Evolutionary conservation across 2,113 vertebrate species (phyloP).

Genomic region (Channa maculata): DNA sequence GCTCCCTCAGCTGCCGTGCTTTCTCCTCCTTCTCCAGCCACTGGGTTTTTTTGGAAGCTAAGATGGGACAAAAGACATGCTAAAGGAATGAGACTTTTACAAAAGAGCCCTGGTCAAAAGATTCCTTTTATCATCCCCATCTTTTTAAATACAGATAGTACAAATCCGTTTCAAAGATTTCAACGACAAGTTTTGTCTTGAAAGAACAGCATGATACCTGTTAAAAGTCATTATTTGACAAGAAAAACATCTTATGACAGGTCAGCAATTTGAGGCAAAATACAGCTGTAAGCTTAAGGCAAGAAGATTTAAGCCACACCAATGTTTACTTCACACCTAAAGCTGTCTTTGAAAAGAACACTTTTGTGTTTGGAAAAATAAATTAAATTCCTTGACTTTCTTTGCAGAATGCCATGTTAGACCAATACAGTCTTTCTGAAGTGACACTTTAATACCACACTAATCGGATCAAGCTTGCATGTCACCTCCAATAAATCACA

Average conservation of each 20-base stretch:
- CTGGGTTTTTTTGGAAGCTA: constrained; percentile 92
- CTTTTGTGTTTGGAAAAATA: constrained; percentile 33
- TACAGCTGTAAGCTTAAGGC: neutral
- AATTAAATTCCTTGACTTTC: constrained; percentile 39
- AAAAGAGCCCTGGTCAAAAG: neutral
- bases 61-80: constrained; percentile 5
- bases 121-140: neutral
- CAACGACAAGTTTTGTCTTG: neutral
- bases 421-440: constrained; percentile 34
- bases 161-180: neutral
- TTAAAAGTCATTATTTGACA: neutral
- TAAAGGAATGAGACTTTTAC: neutral
- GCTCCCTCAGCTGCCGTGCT: constrained; percentile 89
- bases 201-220: neutral
- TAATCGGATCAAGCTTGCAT: constrained; percentile 45
- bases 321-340: constrained; percentile 2
- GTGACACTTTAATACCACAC: constrained; percentile 41
- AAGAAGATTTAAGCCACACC: neutral
- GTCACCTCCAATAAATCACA: constrained; percentile 45
- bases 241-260: neutral
- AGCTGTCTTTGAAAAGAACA: constrained; percentile 9
- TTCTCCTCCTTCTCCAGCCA: constrained; percentile 98
- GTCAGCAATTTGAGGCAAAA: neutral
- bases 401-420: constrained; percentile 12
- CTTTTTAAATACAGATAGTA: neutral